phyloP scores from a whole-genome alignment of 2,113 vertebrate genomes.

The Sinocyclocheilus anshuiensis region DNA sequence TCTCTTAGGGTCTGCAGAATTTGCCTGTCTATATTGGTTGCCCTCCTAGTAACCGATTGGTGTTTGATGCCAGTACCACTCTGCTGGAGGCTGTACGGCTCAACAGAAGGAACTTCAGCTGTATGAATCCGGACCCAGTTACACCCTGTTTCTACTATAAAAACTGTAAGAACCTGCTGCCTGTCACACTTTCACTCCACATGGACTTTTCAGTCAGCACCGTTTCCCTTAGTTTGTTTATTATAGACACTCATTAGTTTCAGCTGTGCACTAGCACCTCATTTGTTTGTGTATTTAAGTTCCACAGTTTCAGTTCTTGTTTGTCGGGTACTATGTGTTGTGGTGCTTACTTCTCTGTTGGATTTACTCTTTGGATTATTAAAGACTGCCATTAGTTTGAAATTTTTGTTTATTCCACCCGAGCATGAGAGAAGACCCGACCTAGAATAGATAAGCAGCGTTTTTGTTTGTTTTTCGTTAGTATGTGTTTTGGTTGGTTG shows the following conservation, averaged over 20 bases:
- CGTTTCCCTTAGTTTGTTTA: background rate
- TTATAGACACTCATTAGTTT: background rate
- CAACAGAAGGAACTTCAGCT: background rate
- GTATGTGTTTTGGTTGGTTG: background rate
- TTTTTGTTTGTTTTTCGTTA: background rate
- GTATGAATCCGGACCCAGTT: background rate
- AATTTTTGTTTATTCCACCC: background rate
- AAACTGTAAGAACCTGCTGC: constrained; percentile 1
- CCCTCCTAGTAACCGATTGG: background rate
- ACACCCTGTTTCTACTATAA: background rate
- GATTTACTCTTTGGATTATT: background rate
- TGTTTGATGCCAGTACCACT: background rate
- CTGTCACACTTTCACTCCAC: background rate
- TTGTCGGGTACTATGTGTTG: background rate
- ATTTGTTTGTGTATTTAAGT: background rate
- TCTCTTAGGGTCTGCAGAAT: background rate
- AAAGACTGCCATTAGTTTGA: background rate
- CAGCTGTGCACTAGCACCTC: background rate
- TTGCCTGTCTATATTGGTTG: background rate
- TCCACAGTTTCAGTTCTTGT: background rate
- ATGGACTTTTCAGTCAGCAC: background rate
- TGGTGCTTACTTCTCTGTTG: background rate
- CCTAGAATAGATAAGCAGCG: background rate
- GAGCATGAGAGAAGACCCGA: background rate
- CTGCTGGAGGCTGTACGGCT: background rate